Percentiles rank a stretch among this genome's conserved stretches.
Conservation (phyloP, 2,888 invertebrate species). For the Pheosia tremula region DNA sequence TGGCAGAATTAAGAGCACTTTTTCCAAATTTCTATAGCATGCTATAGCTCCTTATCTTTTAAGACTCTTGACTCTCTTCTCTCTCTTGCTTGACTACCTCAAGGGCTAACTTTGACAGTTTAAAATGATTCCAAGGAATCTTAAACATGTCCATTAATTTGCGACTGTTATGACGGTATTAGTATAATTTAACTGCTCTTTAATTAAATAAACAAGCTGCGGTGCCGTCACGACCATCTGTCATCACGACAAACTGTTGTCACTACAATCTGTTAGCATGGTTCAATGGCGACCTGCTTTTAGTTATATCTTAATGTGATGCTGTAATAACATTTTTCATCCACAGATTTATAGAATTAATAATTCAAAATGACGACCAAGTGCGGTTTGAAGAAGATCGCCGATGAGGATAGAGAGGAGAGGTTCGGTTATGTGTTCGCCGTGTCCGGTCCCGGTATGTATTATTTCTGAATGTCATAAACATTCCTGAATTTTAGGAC, state of each 20-base stretch:
- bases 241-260: background rate
- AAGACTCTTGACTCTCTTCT: too few relatives aligned
- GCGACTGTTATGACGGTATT: too few relatives aligned
- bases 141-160: too few relatives aligned
- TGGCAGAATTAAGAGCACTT: background rate
- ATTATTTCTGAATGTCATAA: background rate
- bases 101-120: too few relatives aligned
- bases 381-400: constrained; percentile 87
- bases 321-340: constrained; percentile 1
- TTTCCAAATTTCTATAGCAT: background rate
- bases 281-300: background rate
- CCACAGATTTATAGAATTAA: constrained; percentile 52
- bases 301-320: background rate
- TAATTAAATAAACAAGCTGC: too few relatives aligned
- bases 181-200: too few relatives aligned
- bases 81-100: too few relatives aligned
- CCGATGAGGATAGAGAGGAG: constrained; percentile 94
- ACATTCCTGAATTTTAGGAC: too few relatives aligned
- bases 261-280: background rate
- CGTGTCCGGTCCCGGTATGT: constrained; percentile 98
- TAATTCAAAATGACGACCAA: constrained; percentile 84
- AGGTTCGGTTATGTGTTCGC: constrained; percentile 97
- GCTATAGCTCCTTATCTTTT: too few relatives aligned
- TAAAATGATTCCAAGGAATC: too few relatives aligned
- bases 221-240: too few relatives aligned